These are phyloP conservation scores for Armadillidium nasatum DNA, from an alignment of 1,140 invertebrate genomes.

Conservation along the genomic window DNA sequence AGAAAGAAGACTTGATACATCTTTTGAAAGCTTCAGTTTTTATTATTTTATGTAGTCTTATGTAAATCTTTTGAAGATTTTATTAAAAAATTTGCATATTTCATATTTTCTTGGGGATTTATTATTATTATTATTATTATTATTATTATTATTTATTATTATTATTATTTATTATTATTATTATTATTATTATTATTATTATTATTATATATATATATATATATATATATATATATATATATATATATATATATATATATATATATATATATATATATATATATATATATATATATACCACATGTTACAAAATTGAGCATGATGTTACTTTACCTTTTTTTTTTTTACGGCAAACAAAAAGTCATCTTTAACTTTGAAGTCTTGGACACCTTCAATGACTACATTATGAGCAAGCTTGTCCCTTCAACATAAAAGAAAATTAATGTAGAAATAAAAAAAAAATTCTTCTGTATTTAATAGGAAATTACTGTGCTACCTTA, in stretches of 20 bases:
- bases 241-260: slow-evolving; percentile 18
- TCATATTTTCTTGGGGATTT: too few relatives aligned
- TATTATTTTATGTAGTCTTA: too few relatives aligned
- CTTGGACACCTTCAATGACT: slow-evolving; percentile 14
- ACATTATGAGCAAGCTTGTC: neutral
- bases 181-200: too few relatives aligned
- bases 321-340: neutral
- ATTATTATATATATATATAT: slow-evolving; percentile 14
- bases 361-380: slow-evolving; percentile 18
- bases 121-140: too few relatives aligned
- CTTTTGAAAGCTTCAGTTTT: too few relatives aligned
- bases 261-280: slow-evolving; percentile 14
- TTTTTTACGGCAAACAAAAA: slow-evolving; percentile 20
- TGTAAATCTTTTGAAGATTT: too few relatives aligned
- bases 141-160: too few relatives aligned
- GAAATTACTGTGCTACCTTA: too few relatives aligned
- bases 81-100: too few relatives aligned
- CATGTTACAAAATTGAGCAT: neutral
- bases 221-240: slow-evolving; percentile 23
- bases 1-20: too few relatives aligned
- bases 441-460: slow-evolving; percentile 6
- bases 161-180: too few relatives aligned
- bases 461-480: neutral
- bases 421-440: slow-evolving; percentile 15
- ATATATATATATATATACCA: slow-evolving; percentile 14